These are phyloP conservation scores for Tetraodon nigroviridis DNA, from an alignment of 2,113 vertebrate species.

Conservation along the genomic window DNA sequence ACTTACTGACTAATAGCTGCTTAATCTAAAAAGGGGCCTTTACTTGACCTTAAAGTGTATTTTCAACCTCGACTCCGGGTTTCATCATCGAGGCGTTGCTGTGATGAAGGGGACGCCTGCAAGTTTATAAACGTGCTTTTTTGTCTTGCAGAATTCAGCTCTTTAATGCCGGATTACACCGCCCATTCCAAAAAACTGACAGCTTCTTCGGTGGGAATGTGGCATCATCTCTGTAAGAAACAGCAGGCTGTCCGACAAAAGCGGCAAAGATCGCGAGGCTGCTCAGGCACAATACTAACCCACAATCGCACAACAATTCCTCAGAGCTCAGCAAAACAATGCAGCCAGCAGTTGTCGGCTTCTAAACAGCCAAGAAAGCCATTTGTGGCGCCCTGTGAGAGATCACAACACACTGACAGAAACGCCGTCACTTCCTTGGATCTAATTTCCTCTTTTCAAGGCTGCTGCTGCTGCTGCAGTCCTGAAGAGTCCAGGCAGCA, in stretches of 20 bases:
- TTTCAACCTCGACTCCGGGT: too few relatives aligned
- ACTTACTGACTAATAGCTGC: too few relatives aligned
- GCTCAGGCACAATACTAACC: slow-evolving; percentile 22
- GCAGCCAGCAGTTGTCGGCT: slow-evolving; percentile 26
- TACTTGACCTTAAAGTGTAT: too few relatives aligned
- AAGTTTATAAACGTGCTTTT: slow-evolving; percentile 22
- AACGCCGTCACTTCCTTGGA: slow-evolving; percentile 14
- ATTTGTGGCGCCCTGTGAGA: slow-evolving; percentile 36
- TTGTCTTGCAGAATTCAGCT: slow-evolving; percentile 22
- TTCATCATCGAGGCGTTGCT: too few relatives aligned
- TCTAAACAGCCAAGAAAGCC: slow-evolving; percentile 33
- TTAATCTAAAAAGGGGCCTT: too few relatives aligned
- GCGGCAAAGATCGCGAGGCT: slow-evolving; percentile 24
- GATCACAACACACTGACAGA: slow-evolving; percentile 45
- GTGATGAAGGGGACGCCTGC: background rate
- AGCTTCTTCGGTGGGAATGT: slow-evolving; percentile 38
- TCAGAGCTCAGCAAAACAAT: slow-evolving; percentile 60
- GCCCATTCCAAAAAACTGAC: slow-evolving; percentile 38
- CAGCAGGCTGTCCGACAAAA: slow-evolving; percentile 39
- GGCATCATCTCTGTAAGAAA: slow-evolving; percentile 40
- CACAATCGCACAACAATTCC: slow-evolving; percentile 26
- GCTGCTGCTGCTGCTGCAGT: background rate
- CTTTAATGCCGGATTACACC: slow-evolving; percentile 27
- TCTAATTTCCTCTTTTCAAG: background rate
- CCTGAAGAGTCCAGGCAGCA: slow-evolving; percentile 21